Evolutionary conservation across 2,113 vertebrate genomes (phyloP).

Genomic region (Aspiorhynchus laticeps): DNA sequence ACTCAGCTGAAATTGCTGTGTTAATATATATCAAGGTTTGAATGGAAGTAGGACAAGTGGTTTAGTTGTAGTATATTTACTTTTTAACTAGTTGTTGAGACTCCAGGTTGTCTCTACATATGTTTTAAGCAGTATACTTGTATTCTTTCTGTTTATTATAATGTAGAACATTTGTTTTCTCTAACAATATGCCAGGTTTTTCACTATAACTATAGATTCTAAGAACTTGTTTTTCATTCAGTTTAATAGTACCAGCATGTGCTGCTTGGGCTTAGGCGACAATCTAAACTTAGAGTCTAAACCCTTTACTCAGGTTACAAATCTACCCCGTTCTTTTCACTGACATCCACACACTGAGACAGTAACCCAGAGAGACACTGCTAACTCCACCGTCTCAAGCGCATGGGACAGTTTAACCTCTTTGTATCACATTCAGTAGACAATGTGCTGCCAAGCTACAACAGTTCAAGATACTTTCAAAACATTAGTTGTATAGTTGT

Average conservation of each 20-base stretch:
- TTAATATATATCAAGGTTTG: neutral
- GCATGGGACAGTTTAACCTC: neutral
- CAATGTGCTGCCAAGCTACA: neutral
- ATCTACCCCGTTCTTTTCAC: slow-evolving; percentile 36
- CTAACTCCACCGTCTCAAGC: neutral
- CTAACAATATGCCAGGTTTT: neutral
- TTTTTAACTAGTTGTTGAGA: neutral
- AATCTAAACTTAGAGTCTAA: slow-evolving; percentile 76
- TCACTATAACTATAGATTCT: neutral
- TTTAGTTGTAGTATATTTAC: neutral
- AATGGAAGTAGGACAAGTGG: neutral
- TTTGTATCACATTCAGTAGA: neutral
- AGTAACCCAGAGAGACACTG: slow-evolving; percentile 43
- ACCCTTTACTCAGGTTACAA: slow-evolving; percentile 70
- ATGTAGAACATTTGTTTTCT: neutral
- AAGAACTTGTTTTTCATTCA: neutral
- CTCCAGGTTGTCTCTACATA: neutral
- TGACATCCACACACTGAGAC: slow-evolving; percentile 55
- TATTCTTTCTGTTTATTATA: neutral
- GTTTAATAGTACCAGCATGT: slow-evolving; percentile 21
- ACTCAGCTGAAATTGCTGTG: neutral
- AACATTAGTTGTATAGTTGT: neutral
- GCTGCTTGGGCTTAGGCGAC: slow-evolving; percentile 57
- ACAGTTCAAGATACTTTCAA: neutral
- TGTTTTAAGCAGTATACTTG: neutral